phyloP scores from a whole-genome alignment of 2,113 vertebrate species.

The Choloepus hoffmanni region DNA sequence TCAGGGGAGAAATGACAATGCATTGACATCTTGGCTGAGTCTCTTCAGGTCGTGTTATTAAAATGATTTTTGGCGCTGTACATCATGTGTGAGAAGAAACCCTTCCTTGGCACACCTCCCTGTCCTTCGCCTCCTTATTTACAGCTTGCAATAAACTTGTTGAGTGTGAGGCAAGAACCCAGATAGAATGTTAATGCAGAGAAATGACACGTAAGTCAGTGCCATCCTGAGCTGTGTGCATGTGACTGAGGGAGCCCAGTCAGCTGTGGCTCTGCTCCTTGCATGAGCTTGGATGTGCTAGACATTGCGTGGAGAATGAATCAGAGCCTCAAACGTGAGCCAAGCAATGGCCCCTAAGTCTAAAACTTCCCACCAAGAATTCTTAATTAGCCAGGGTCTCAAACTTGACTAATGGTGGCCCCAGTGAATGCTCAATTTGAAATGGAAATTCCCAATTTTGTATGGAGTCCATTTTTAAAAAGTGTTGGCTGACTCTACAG shows the following conservation, averaged over 20 bases:
- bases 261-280: conserved; percentile 5
- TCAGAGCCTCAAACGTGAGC: not conserved
- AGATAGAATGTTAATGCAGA: conserved; percentile 70
- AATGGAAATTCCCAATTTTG: conserved; percentile 34
- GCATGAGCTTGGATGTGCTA: conserved; percentile 41
- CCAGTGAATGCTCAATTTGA: conserved; percentile 39
- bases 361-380: not conserved
- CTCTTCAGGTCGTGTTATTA: conserved; percentile 38
- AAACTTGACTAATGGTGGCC: not conserved
- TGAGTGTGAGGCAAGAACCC: conserved; percentile 58
- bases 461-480: conserved; percentile 5
- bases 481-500: not conserved
- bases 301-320: not conserved
- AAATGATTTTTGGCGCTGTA: conserved; percentile 48
- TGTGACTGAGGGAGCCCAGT: not conserved
- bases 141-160: conserved; percentile 51
- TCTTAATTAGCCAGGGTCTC: conserved; percentile 36
- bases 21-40: not conserved
- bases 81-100: conserved; percentile 21
- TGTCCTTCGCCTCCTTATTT: conserved; percentile 69
- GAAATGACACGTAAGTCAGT: not conserved
- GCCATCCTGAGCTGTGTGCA: conserved; percentile 46
- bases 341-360: not conserved
- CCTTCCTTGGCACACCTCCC: not conserved
- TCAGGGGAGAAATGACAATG: conserved; percentile 19